Base-by-base conservation (phyloP, 2,113 vertebrate species). In the Neotoma lepida region DNA sequence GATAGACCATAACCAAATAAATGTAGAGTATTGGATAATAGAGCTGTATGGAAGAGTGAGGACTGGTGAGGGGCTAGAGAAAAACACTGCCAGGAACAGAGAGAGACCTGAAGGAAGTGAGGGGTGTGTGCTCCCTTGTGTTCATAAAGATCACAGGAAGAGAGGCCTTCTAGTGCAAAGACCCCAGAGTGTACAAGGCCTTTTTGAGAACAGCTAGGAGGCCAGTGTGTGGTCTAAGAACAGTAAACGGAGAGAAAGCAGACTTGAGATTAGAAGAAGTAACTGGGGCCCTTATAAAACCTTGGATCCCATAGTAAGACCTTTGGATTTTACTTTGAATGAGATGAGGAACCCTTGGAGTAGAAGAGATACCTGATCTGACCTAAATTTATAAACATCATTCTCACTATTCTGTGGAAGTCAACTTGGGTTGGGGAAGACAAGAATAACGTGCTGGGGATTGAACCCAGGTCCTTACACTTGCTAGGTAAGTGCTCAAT, bases 371-470 rank as follows among this genome's bases (percentile, higher is more conserved):
- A 88, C 49, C 26, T 94, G 6, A 70, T 93, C 8, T 94, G 58
- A 78, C 39, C 93, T 63, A 39, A 82, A 54, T 93, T 92, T 88
- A 49, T 90, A 56, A 86, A 68, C 26, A 82, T 63, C n/a, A 28
- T 95, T 95, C 46, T 94, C 89, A 80, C 94, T 95, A 15, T 56
- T 89, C 4, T 78, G 26, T 94, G 86, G 44, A 94, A 94, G 73
- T 89, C n/a, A 89, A 0, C 39, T 74, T 78, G 78, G 58, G 33
- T 49, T 82, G 56, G 4, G 18, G 2, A 82, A 58, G 35, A 22
- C 8, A 91, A 77, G 41, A 82, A 39, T 89, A 49, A 35, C 9
- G 6, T 61, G 28, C 54, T 61, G 18, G 71, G 39, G 4, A 46
- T 76, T 76, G 39, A n/a, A 77, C 41, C 15, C 22, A 77, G 56